These are phyloP conservation scores for Pampus argenteus DNA, from an alignment of 2,797 vertebrate species.

Conservation along the genomic window DNA sequence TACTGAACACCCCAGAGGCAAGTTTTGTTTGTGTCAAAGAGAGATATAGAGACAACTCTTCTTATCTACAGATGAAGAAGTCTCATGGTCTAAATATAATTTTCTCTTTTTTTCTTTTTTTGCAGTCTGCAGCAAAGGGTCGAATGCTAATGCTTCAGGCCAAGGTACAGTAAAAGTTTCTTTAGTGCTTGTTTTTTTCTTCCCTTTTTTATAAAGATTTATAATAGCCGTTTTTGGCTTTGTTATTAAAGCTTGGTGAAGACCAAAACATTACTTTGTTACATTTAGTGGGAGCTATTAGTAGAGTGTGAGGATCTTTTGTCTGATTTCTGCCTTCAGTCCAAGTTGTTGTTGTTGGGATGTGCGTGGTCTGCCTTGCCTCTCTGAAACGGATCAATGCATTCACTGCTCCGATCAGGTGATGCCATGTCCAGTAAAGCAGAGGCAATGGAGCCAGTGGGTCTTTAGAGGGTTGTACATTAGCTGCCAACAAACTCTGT, in stretches of 20 bases:
- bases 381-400: no score
- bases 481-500: background rate
- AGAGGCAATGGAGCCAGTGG: background rate
- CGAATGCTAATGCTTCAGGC: slow-evolving; percentile 93
- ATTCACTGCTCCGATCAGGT: slow-evolving; percentile 16
- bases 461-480: no score
- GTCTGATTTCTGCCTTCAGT: no score
- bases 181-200: background rate
- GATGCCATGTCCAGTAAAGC: background rate
- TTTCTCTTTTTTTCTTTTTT: slow-evolving; percentile 43
- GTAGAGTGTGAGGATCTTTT: no score
- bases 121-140: slow-evolving; percentile 91
- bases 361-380: no score
- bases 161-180: slow-evolving; percentile 86
- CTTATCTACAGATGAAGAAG: slow-evolving; percentile 12
- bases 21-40: slow-evolving; percentile 17
- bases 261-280: no score
- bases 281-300: no score
- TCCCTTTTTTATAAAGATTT: background rate
- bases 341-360: no score
- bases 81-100: slow-evolving; percentile 38
- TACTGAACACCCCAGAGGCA: slow-evolving; percentile 92
- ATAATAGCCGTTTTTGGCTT: no score
- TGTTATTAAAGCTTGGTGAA: no score
- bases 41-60: background rate